These are phyloP conservation scores for Pseudomyrmex sp. DNA, from an alignment of 1,140 invertebrate genomes.

Conservation along the genomic window DNA sequence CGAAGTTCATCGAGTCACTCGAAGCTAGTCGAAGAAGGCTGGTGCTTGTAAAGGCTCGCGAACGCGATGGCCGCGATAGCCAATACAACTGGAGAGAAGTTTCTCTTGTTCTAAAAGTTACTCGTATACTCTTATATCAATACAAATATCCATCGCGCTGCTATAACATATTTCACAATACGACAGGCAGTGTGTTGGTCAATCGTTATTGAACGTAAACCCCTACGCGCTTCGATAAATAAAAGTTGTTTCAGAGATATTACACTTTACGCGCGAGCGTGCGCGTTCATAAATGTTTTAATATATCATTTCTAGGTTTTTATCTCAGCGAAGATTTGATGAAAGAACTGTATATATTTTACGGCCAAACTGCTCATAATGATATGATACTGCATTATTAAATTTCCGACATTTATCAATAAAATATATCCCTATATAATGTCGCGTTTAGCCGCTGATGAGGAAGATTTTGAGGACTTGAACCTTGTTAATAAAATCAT, in stretches of 20 bases:
- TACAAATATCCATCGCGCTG: constrained; percentile 2
- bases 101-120: constrained; percentile 53
- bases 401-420: no score
- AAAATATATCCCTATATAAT: no score
- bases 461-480: not conserved
- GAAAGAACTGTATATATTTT: not conserved
- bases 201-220: constrained; percentile 36
- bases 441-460: not conserved
- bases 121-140: constrained; percentile 13
- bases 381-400: no score
- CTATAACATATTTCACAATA: not conserved
- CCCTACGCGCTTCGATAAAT: constrained; percentile 18
- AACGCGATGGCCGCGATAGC: constrained; percentile 31
- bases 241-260: constrained; percentile 6
- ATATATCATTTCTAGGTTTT: not conserved
- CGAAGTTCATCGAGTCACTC: constrained; percentile 19
- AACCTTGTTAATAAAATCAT: constrained; percentile 5
- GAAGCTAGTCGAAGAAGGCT: constrained; percentile 21
- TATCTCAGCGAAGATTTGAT: not conserved
- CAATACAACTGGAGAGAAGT: constrained; percentile 6
- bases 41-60: constrained; percentile 33
- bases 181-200: not conserved
- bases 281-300: constrained; percentile 13
- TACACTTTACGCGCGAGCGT: not conserved
- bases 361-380: no score